These are phyloP conservation scores for Rhincodon typus DNA, from an alignment of 2,797 vertebrate genomes.

Conservation along the genomic window DNA sequence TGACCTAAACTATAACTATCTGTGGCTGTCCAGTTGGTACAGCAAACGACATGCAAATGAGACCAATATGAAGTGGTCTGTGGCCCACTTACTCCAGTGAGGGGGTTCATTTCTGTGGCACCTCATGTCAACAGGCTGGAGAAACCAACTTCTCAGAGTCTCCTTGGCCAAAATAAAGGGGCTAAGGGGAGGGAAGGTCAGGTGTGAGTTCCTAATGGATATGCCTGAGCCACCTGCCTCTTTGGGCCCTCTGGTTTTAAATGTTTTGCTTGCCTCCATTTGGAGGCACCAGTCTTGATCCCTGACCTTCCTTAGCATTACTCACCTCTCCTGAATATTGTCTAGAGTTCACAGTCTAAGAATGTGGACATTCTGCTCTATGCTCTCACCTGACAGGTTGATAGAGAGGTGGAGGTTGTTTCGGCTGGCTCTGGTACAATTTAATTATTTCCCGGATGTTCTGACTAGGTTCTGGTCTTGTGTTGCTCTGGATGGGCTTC, in stretches of 20 bases:
- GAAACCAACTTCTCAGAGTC: neutral
- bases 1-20: too few species aligned
- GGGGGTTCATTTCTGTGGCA: neutral
- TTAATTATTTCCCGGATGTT: conserved; percentile 84
- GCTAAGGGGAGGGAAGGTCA: too few species aligned
- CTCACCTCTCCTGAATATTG: neutral
- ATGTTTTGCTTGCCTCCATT: too few species aligned
- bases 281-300: too few species aligned
- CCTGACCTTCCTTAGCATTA: neutral
- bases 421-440: conserved; percentile 72
- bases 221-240: too few species aligned
- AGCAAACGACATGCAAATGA: too few species aligned
- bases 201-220: too few species aligned
- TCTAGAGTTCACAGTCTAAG: neutral
- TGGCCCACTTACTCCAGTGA: too few species aligned
- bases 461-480: conserved; percentile 61
- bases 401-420: conserved; percentile 56
- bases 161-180: too few species aligned
- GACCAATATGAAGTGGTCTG: too few species aligned
- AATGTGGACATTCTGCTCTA: neutral
- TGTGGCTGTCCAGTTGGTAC: too few species aligned
- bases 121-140: neutral
- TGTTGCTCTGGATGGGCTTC: conserved; percentile 3
- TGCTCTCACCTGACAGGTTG: conserved; percentile 65
- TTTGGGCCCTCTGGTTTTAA: too few species aligned